Evolutionary conservation across 35 echinoderm and acorn worm genomes (phyloP).

Genomic region (Apostichopus californicus): DNA sequence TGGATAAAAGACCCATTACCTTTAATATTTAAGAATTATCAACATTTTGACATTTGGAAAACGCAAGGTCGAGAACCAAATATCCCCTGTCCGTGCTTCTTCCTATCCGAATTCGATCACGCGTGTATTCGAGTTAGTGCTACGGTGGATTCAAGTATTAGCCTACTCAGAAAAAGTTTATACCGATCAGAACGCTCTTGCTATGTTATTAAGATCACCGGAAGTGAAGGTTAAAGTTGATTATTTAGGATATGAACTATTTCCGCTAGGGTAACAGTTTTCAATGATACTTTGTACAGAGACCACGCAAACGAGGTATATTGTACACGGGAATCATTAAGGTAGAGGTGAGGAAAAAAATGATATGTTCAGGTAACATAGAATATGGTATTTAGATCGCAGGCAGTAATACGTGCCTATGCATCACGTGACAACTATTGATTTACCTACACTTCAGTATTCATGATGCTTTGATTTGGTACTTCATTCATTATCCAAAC

Average conservation of each 20-base stretch:
- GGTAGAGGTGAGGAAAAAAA: constrained; percentile 44
- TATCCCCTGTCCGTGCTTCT: constrained; percentile 65
- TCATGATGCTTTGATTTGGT: too few relatives aligned
- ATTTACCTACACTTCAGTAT: too few relatives aligned
- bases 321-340: constrained; percentile 61
- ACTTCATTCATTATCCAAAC: too few relatives aligned
- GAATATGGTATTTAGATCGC: constrained; percentile 28
- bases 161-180: background rate
- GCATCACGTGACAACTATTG: too few relatives aligned
- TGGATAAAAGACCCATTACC: constrained; percentile 29
- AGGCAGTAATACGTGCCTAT: too few relatives aligned
- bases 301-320: constrained; percentile 14
- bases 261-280: constrained; percentile 55
- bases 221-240: constrained; percentile 25
- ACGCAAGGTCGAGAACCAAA: constrained; percentile 25
- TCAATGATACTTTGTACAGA: constrained; percentile 55
- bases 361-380: constrained; percentile 54
- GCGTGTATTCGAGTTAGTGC: constrained; percentile 41
- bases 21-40: constrained; percentile 39
- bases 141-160: constrained; percentile 50
- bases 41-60: constrained; percentile 62
- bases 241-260: constrained; percentile 38
- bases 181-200: too few relatives aligned
- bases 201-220: background rate
- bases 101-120: constrained; percentile 61